Evolutionary conservation across 1,140 invertebrate species (phyloP).

Genomic region (Heliconius eleuchia): DNA sequence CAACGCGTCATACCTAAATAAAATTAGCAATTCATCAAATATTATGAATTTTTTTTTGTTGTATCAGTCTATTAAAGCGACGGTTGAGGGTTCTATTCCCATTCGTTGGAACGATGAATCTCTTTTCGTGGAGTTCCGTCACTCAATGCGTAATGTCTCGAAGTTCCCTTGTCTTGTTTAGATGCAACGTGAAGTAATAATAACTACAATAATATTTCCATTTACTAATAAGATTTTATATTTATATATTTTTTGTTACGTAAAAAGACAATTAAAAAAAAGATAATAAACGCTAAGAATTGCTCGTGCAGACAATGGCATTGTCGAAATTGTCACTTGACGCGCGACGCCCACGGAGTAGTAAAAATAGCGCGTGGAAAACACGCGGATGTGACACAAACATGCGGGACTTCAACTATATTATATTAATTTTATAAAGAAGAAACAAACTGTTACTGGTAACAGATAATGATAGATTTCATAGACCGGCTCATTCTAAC

Average conservation of each 20-base stretch:
- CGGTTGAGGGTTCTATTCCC: too few relatives aligned
- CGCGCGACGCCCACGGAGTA: not conserved
- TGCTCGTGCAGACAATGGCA: conserved; percentile 21
- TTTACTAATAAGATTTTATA: too few relatives aligned
- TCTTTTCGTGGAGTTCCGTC: too few relatives aligned
- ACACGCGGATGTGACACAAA: conserved; percentile 3
- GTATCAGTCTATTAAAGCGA: too few relatives aligned
- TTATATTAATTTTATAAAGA: not conserved
- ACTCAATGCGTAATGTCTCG: too few relatives aligned
- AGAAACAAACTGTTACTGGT: too few relatives aligned
- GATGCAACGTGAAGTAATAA: too few relatives aligned
- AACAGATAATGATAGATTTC: too few relatives aligned
- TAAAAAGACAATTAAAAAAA: not conserved
- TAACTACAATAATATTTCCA: too few relatives aligned
- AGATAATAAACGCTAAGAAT: not conserved
- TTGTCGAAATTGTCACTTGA: conserved; percentile 18
- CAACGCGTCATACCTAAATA: not conserved
- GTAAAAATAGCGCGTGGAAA: conserved; percentile 14
- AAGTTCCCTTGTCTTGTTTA: too few relatives aligned
- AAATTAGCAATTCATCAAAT: not conserved
- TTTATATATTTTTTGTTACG: not conserved
- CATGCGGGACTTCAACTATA: not conserved
- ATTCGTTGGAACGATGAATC: too few relatives aligned
- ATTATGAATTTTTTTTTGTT: not conserved
- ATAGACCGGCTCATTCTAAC: too few relatives aligned